Evolutionary conservation across 2,888 invertebrate species (phyloP).

Genomic region (Leucophenga montana): DNA sequence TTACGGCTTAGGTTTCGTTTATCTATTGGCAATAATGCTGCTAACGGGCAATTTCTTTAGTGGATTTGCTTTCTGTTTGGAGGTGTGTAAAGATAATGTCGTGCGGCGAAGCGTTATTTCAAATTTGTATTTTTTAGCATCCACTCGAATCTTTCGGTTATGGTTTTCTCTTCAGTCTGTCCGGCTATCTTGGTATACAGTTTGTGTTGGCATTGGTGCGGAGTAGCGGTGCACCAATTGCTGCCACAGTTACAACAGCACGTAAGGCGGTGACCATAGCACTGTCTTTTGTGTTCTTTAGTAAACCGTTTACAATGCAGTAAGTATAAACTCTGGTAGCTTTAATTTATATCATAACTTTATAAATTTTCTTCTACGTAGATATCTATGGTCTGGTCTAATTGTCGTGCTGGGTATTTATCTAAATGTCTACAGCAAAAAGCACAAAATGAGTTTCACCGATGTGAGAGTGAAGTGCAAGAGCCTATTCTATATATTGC

Average conservation of each 20-base stretch:
- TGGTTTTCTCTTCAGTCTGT: slow-evolving; percentile 87
- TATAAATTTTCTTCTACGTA: slow-evolving; percentile 62
- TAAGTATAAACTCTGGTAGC: slow-evolving; percentile 75
- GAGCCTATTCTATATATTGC: slow-evolving; percentile 32
- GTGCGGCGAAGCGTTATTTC: no score
- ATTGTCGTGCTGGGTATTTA: slow-evolving; percentile 93
- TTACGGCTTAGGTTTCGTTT: slow-evolving; percentile 89
- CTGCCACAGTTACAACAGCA: slow-evolving; percentile 93
- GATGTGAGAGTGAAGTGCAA: slow-evolving; percentile 60
- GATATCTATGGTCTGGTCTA: slow-evolving; percentile 92
- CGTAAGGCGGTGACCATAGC: slow-evolving; percentile 93
- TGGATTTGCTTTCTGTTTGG: slow-evolving; percentile 84
- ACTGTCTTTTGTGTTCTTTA: slow-evolving; percentile 93
- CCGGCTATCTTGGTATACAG: slow-evolving; percentile 94
- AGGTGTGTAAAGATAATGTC: slow-evolving; percentile 76
- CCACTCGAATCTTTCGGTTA: slow-evolving; percentile 86
- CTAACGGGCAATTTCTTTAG: slow-evolving; percentile 82
- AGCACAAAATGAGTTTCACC: slow-evolving; percentile 72
- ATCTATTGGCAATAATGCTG: slow-evolving; percentile 83
- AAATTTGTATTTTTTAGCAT: slow-evolving; percentile 75
- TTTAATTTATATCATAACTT: neutral
- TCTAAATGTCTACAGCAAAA: slow-evolving; percentile 92
- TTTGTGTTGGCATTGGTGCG: slow-evolving; percentile 92
- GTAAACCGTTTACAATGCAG: slow-evolving; percentile 94
- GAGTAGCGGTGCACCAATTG: slow-evolving; percentile 91